Conservation (phyloP, 2,113 vertebrate genomes). For the Eonycteris spelaea region DNA sequence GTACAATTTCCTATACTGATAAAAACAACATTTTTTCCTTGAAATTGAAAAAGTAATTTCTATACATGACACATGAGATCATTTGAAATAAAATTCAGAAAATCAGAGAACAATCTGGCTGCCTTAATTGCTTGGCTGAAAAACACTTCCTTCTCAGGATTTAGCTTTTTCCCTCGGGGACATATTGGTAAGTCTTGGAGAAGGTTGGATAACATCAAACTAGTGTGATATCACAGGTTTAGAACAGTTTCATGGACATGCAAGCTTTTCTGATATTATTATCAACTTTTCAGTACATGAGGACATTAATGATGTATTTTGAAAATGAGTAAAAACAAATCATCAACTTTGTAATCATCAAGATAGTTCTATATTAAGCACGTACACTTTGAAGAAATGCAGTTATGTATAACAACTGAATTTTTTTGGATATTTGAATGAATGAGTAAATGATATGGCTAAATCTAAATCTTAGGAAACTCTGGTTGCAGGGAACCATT, state of each 20-base stretch:
- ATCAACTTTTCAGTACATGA: background rate
- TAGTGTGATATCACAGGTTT: background rate
- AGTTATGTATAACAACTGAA: background rate
- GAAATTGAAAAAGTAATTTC: background rate
- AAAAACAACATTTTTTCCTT: constrained; percentile 7
- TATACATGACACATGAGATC: background rate
- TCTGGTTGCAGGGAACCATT: background rate
- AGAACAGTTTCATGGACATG: background rate
- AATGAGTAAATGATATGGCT: background rate
- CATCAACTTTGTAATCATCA: background rate
- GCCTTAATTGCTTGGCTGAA: background rate
- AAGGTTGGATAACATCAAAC: background rate
- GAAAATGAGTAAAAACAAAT: background rate
- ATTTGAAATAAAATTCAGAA: constrained; percentile 38
- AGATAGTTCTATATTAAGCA: background rate
- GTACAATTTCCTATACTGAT: background rate
- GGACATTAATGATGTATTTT: background rate
- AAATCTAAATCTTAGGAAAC: background rate
- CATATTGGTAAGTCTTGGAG: background rate
- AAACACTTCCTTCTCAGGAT: background rate
- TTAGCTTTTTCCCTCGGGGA: background rate
- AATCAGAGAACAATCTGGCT: background rate
- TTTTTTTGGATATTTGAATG: background rate
- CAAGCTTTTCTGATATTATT: background rate
- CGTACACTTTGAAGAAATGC: background rate